Percentiles rank a stretch among this genome's conserved stretches.
Conservation (phyloP, 2,113 vertebrate species). For the Upupa epops region DNA sequence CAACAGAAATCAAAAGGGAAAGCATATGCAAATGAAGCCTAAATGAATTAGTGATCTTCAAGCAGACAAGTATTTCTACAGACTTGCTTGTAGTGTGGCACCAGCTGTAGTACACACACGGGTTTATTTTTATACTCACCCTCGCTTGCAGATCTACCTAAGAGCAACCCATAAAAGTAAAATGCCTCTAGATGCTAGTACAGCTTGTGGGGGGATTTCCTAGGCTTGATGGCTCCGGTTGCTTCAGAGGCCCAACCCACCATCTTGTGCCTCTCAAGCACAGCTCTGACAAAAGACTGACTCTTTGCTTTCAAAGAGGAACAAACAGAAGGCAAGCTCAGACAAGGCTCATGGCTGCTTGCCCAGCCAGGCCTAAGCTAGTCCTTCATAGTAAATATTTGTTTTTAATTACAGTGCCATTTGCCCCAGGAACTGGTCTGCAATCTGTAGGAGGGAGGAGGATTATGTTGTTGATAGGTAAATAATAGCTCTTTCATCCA, state of each 20-base stretch:
- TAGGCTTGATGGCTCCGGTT: not conserved
- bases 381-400: constrained; percentile 71
- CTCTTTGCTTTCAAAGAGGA: constrained; percentile 55
- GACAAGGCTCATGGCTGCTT: constrained; percentile 62
- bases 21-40: not conserved
- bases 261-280: constrained; percentile 33
- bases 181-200: not conserved
- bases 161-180: not conserved
- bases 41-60: constrained; percentile 1
- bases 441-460: constrained; percentile 57
- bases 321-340: constrained; percentile 65
- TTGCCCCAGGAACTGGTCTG: constrained; percentile 54
- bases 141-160: not conserved
- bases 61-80: not conserved
- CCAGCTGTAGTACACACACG: not conserved
- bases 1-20: constrained; percentile 50
- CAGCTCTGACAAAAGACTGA: constrained; percentile 52
- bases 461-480: constrained; percentile 66
- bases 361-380: constrained; percentile 62
- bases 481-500: constrained; percentile 67
- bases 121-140: not conserved
- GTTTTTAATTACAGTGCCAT: constrained; percentile 59
- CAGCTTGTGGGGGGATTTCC: constrained; percentile 23
- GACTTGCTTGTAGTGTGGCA: not conserved
- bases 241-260: not conserved